Percentiles rank a stretch among this genome's conserved stretches.
phyloP scores from a whole-genome alignment of 2,888 invertebrate species.

The Athalia circularis region DNA sequence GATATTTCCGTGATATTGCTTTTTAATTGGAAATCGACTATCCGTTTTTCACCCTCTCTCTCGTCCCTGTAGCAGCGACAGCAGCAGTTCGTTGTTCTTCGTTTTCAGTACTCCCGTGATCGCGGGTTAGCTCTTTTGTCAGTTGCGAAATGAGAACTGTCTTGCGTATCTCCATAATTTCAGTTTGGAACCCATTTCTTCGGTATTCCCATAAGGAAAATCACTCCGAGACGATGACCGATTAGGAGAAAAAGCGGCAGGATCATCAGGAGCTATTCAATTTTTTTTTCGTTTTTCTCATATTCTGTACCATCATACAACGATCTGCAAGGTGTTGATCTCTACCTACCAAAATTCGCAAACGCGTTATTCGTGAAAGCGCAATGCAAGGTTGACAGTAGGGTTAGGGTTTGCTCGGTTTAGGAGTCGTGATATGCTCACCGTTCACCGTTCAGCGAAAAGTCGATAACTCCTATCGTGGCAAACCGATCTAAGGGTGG shows the following conservation, averaged over 20 bases:
- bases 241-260: not conserved
- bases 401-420: not conserved
- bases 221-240: not conserved
- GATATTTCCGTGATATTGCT: conserved; percentile 54
- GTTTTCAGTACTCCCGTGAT: too few relatives aligned
- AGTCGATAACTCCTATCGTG: conserved; percentile 41
- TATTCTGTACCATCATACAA: conserved; percentile 5
- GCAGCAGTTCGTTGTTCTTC: too few relatives aligned
- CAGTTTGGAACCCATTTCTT: conserved; percentile 4
- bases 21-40: conserved; percentile 56
- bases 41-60: conserved; percentile 13
- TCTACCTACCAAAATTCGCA: too few relatives aligned
- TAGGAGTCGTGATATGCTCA: conserved; percentile 35
- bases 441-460: conserved; percentile 9
- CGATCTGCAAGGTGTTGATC: too few relatives aligned
- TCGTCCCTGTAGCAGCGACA: not conserved
- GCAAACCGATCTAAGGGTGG: conserved; percentile 33
- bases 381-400: not conserved
- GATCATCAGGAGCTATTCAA: conserved; percentile 20
- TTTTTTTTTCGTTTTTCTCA: not conserved
- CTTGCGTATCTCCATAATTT: conserved; percentile 32
- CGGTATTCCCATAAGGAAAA: not conserved
- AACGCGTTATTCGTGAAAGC: not conserved
- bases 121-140: conserved; percentile 9
- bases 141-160: conserved; percentile 36